Base-by-base conservation (phyloP, 2,797 vertebrate genomes). In the Megaceryle alcyon region DNA sequence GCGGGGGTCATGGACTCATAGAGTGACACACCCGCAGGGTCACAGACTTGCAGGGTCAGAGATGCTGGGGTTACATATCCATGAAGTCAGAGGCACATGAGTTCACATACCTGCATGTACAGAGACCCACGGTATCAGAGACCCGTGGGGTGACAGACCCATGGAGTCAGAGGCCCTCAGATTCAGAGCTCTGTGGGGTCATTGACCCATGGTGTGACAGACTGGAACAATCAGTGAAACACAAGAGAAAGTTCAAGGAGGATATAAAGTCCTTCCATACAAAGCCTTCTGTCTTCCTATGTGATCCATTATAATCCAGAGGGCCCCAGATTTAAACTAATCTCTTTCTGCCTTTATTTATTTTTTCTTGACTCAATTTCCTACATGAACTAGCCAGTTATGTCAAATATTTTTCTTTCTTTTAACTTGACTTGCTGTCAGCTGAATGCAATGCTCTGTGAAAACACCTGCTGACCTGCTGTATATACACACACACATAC, bases 401-500 rank as follows among this genome's bases (percentile, higher is more conserved):
- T 84, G 88, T 82, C 91, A 96, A 94, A 80, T 95, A 88, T 97
- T 95, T 95, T 92, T 78, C 71, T 93, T 96, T 95, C 93, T 86
- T 96, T 95, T 63, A 93, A 90, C 81, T 37, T 73, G 53, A 49
- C 81, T 68, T 90, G 41, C 91, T 86, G 78, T 94, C 94, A 91
- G 91, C 90, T 92, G 90, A 94, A 93, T 92, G 85, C 82, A 88
- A 35, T 81, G 61, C 88, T 73, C 90, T 88, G 66, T 80, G 82
- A 91, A 90, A 97, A 94, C 96, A 96, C 95, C 96, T 95, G 93
- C 95, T 91, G 89, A 85, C 95, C 95, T 84, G 91, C 89, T 94
- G 71, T 94, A 43, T 87, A 66, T 31, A 89, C 86, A 88, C 31
- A 59, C 8, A 29, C 33, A 56, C 53, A 56, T 19, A 22, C 14